phyloP scores from a whole-genome alignment of 2,888 invertebrate species.

The Linyphia triangularis region DNA sequence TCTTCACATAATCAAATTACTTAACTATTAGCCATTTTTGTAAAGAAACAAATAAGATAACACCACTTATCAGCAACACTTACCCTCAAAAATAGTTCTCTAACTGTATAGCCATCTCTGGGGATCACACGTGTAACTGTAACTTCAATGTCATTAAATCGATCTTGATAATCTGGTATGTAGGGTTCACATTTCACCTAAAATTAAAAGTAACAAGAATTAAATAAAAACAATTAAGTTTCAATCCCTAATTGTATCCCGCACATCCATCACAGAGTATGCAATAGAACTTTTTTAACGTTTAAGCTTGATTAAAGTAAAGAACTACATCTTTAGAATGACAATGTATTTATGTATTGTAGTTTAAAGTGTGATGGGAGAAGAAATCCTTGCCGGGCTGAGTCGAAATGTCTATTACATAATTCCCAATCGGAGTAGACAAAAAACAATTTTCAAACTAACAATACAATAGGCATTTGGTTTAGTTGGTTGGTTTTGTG shows the following conservation, averaged over 20 bases:
- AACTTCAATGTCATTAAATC: slow-evolving; percentile 82
- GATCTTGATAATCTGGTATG: slow-evolving; percentile 83
- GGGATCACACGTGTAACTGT: slow-evolving; percentile 81
- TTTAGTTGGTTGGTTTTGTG: too few relatives aligned
- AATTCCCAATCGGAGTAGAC: too few relatives aligned
- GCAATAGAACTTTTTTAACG: too few relatives aligned
- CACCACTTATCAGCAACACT: slow-evolving; percentile 38
- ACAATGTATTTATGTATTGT: too few relatives aligned
- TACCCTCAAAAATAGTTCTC: slow-evolving; percentile 83
- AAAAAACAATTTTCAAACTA: too few relatives aligned
- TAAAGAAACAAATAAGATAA: neutral
- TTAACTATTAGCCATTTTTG: too few relatives aligned
- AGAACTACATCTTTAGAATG: too few relatives aligned
- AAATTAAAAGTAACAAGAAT: slow-evolving; percentile 64
- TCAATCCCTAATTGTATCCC: neutral
- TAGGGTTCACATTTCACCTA: slow-evolving; percentile 93
- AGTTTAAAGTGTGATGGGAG: too few relatives aligned
- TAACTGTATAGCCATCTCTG: slow-evolving; percentile 82
- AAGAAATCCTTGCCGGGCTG: neutral
- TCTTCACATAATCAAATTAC: too few relatives aligned
- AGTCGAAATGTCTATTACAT: too few relatives aligned
- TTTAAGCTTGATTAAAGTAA: neutral
- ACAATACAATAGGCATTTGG: too few relatives aligned
- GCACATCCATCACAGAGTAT: too few relatives aligned
- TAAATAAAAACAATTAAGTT: neutral